These are phyloP conservation scores for Onychomys arenicola DNA, from an alignment of 2,797 vertebrate species.

Conservation along the genomic window DNA sequence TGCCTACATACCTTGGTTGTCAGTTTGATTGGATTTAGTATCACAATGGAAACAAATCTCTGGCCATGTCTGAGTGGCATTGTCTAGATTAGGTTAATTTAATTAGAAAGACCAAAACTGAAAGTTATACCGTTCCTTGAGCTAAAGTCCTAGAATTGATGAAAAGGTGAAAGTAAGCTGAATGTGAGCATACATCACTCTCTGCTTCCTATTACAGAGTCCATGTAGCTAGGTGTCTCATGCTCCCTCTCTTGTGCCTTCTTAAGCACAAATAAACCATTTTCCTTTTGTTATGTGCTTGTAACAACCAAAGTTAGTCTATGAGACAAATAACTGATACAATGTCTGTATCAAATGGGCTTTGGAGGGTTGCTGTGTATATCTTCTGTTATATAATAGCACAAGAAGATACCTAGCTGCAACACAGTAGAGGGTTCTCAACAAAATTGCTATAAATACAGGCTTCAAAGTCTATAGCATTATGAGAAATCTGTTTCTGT, in stretches of 20 bases:
- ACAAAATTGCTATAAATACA: background rate
- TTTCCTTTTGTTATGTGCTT: background rate
- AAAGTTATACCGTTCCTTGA: background rate
- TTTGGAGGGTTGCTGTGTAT: rapidly evolving
- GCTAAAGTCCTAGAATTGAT: background rate
- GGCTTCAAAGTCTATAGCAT: background rate
- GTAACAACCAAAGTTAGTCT: no score
- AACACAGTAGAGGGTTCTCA: background rate
- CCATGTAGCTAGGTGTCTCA: background rate
- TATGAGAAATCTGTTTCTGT: background rate
- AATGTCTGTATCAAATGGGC: background rate
- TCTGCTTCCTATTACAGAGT: background rate
- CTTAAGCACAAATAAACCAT: background rate
- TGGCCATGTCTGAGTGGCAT: no score
- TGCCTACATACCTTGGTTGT: background rate
- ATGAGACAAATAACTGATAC: background rate
- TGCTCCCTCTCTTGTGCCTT: background rate
- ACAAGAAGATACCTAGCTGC: background rate
- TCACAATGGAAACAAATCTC: background rate
- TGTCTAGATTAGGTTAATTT: background rate
- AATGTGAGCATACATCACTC: background rate
- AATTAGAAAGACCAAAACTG: background rate
- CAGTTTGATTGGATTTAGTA: background rate
- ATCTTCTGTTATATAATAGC: background rate
- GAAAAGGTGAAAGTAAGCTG: background rate